Evolutionary conservation across 53 echinoderm and acorn worm species (phyloP).

Genomic region (Henricia sp.): DNA sequence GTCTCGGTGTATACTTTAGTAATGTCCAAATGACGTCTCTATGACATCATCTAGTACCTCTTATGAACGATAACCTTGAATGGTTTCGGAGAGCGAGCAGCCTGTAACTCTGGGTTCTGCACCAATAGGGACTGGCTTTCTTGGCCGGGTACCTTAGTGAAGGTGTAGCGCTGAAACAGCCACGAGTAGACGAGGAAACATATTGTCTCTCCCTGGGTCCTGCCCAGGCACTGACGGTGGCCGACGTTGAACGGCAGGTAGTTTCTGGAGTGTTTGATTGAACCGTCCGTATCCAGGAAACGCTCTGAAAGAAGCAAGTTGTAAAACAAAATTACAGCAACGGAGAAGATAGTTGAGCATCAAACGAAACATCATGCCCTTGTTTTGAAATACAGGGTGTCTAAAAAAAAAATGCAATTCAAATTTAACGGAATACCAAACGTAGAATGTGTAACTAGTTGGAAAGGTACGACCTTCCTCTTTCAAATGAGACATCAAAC

Average conservation of each 20-base stretch:
- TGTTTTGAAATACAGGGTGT: neutral
- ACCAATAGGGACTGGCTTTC: constrained; percentile 10
- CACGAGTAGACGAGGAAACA: constrained; percentile 38
- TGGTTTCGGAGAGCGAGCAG: constrained; percentile 44
- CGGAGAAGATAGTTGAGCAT: neutral
- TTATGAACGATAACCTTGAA: constrained; percentile 28
- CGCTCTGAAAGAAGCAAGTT: constrained; percentile 15
- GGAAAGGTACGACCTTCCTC: no score
- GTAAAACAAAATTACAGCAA: neutral
- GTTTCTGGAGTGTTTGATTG: constrained; percentile 24
- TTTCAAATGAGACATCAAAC: no score
- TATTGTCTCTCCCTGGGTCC: constrained; percentile 39
- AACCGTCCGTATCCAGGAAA: constrained; percentile 27
- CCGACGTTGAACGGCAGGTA: constrained; percentile 37
- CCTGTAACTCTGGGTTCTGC: constrained; percentile 42
- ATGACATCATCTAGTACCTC: constrained; percentile 23
- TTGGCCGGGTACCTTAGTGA: constrained; percentile 29
- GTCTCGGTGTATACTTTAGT: neutral
- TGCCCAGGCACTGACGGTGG: constrained; percentile 43
- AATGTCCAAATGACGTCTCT: neutral
- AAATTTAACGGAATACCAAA: no score
- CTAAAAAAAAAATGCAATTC: no score
- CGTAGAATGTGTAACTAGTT: no score
- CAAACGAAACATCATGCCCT: neutral
- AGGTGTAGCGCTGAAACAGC: constrained; percentile 49